Evolutionary conservation across 1,140 invertebrate genomes (phyloP), one percentile per base, ranked within the genome.

Genomic region (Hylyphantes graminicola): DNA sequence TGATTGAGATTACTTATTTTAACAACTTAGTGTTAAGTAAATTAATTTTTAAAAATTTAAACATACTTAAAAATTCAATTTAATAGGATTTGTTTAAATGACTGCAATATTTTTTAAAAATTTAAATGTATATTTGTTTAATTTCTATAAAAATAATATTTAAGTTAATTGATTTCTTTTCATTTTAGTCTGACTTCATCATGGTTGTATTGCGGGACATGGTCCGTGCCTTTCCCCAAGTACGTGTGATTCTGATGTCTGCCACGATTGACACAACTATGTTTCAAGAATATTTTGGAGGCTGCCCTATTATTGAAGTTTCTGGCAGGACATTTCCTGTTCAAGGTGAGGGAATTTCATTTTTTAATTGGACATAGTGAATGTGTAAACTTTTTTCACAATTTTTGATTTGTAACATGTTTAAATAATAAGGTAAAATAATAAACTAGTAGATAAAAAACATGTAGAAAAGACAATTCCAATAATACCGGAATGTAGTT

Each of bases 241-340:
- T 99, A 13, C 92, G 96, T 80, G 92, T 99, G 7, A 96, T 99
- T 87, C 92, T 99, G 21, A 99, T 99, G 97, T 98, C 97, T 8
- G 98, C 98, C 7, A 98, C 98, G 0, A 96, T 99, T 79, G 96
- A 98, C 87, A 96, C 95, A 0, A 93, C 94, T 0, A 91, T 98
- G 0, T 99, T 99, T 89, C 93, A 94, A 5, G 91, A 93, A 12
- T 99, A 99, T 90, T 99, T 99, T 90, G 94, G 94, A 78, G 92
- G 94, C 83, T 97, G 96, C 90, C 96, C 95, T 0, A 93, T 96
- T 0, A 87, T 92, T 82, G 93, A 94, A 91, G 93, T 96, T 2
- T 92, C 93, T 2, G 96, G 96, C 0, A 91, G 94, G 63, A 92
- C 95, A 3, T 95, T 92, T 89, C 95, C 96, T 0, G 95, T 97